Conservation (phyloP, 2,888 invertebrate species). For the Drosophila neoperkinsi region DNA sequence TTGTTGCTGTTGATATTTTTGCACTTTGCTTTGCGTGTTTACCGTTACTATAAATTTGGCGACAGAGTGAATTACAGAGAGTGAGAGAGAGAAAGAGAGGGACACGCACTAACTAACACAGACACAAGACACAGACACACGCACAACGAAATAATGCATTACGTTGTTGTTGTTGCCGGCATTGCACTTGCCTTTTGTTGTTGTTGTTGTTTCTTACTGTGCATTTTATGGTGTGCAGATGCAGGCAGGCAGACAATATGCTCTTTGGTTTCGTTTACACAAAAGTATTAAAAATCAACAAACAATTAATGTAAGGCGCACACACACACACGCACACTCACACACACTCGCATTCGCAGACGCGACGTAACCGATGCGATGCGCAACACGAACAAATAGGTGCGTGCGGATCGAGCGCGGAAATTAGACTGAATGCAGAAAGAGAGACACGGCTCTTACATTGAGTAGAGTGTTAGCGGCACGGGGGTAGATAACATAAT, state of each 20-base stretch:
- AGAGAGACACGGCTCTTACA: conserved; percentile 17
- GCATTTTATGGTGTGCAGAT: conserved; percentile 55
- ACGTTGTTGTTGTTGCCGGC: conserved; percentile 59
- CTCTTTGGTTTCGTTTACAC: conserved; percentile 57
- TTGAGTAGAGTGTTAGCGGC: conserved; percentile 8
- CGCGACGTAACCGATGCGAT: conserved; percentile 48
- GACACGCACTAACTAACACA: conserved; percentile 42
- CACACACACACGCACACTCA: conserved; percentile 30
- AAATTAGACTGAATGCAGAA: conserved; percentile 35
- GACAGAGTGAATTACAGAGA: conserved; percentile 10
- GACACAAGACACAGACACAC: conserved; percentile 20
- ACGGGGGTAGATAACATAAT: not conserved
- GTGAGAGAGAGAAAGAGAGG: conserved; percentile 17
- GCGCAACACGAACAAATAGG: conserved; percentile 29
- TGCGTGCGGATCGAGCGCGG: conserved; percentile 46
- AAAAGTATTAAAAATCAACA: conserved; percentile 48
- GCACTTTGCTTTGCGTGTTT: conserved; percentile 50
- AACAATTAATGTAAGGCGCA: conserved; percentile 47
- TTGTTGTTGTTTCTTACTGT: conserved; percentile 44
- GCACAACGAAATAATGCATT: conserved; percentile 53
- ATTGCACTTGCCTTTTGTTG: conserved; percentile 52
- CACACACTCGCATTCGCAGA: conserved; percentile 25
- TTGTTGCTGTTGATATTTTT: conserved; percentile 34
- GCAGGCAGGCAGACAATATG: conserved; percentile 42
- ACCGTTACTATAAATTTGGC: conserved; percentile 51